These are phyloP conservation scores for Takifugu bimaculatus DNA, from an alignment of 2,113 vertebrate genomes.

Conservation along the genomic window DNA sequence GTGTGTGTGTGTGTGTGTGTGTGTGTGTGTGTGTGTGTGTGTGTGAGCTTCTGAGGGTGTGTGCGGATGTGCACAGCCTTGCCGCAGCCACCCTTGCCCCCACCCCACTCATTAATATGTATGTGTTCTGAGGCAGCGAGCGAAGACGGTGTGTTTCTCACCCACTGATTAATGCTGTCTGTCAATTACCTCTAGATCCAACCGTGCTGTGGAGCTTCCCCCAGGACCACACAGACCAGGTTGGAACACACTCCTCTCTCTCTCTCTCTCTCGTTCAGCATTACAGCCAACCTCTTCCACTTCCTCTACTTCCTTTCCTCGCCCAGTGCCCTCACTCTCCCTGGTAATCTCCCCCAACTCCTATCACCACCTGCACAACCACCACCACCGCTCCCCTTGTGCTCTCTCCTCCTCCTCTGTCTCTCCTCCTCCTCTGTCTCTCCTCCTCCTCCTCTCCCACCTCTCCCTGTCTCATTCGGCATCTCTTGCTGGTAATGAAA, in stretches of 20 bases:
- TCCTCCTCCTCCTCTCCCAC: slow-evolving; percentile 2
- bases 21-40: background rate
- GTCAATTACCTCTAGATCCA: slow-evolving; percentile 99
- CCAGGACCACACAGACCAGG: slow-evolving; percentile 98
- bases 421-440: slow-evolving; percentile 15
- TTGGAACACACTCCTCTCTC: slow-evolving; percentile 86
- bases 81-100: slow-evolving; percentile 78
- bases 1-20: slow-evolving; percentile 9
- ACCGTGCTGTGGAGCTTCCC: slow-evolving; percentile 99
- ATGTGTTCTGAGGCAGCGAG: slow-evolving; percentile 79
- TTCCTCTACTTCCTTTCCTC: slow-evolving; percentile 25
- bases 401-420: slow-evolving; percentile 17
- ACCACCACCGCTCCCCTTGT: slow-evolving; percentile 20
- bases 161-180: slow-evolving; percentile 91
- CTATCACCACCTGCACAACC: slow-evolving; percentile 36
- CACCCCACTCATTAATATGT: slow-evolving; percentile 83
- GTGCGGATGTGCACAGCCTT: slow-evolving; percentile 69
- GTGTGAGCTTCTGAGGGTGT: slow-evolving; percentile 19
- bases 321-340: slow-evolving; percentile 63
- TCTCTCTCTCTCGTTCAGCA: slow-evolving; percentile 25
- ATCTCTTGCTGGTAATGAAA: slow-evolving; percentile 82
- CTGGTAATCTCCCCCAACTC: slow-evolving; percentile 56
- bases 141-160: slow-evolving; percentile 81
- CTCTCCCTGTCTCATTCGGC: slow-evolving; percentile 58
- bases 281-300: slow-evolving; percentile 34